phyloP scores from a whole-genome alignment of 2,888 invertebrate genomes.

The Diaperis boleti region DNA sequence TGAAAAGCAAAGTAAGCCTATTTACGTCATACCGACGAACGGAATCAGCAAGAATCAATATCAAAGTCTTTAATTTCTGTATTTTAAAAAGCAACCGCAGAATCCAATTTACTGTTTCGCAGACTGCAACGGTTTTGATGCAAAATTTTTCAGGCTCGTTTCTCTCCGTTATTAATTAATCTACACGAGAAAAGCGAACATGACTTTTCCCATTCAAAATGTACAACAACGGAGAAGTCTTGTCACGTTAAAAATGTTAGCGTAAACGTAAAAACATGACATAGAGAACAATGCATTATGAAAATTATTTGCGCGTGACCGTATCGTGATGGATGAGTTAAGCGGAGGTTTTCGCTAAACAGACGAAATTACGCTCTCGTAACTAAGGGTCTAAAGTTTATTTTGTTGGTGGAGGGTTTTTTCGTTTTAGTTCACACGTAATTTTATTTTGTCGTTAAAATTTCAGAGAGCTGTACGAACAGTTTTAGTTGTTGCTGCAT shows the following conservation, averaged over 20 bases:
- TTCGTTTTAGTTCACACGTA: neutral
- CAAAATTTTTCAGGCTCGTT: slow-evolving; percentile 28
- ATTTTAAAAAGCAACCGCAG: slow-evolving; percentile 16
- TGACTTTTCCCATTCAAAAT: slow-evolving; percentile 18
- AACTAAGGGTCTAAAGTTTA: slow-evolving; percentile 2
- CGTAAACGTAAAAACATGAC: slow-evolving; percentile 37
- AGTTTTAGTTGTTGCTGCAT: too few species aligned
- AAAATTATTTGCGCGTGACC: slow-evolving; percentile 39
- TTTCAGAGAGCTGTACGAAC: too few species aligned
- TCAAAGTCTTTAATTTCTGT: slow-evolving; percentile 11
- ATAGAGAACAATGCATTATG: slow-evolving; percentile 34
- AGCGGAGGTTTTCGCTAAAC: slow-evolving; percentile 25
- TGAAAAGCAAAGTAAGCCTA: too few species aligned
- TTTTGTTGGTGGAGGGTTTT: neutral
- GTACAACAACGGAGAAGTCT: slow-evolving; percentile 17
- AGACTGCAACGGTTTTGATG: slow-evolving; percentile 22
- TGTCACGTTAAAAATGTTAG: slow-evolving; percentile 36
- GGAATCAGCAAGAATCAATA: too few species aligned
- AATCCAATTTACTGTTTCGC: slow-evolving; percentile 27
- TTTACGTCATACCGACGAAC: too few species aligned
- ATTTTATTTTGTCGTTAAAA: neutral
- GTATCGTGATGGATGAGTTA: slow-evolving; percentile 40
- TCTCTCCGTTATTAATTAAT: slow-evolving; percentile 33
- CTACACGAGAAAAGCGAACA: slow-evolving; percentile 26
- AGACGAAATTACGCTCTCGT: neutral